Conservation (phyloP, 1,140 invertebrate species). For the Cyclina sinensis region DNA sequence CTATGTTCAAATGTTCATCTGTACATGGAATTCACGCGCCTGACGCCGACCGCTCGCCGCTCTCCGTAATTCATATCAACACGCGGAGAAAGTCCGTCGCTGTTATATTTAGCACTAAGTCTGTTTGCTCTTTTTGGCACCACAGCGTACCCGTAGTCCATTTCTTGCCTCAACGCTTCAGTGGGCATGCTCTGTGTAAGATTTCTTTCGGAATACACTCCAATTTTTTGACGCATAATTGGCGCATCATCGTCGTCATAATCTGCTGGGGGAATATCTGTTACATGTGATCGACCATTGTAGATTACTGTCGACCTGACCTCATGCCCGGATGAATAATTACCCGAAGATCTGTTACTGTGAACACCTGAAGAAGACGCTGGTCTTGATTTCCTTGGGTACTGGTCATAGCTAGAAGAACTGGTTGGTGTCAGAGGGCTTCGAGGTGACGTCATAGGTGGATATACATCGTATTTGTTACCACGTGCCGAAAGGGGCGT, state of each 20-base stretch:
- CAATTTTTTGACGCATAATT: constrained; percentile 59
- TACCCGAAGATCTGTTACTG: constrained; percentile 70
- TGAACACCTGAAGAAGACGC: constrained; percentile 70
- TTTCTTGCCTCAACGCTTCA: constrained; percentile 62
- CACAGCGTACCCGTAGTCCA: constrained; percentile 67
- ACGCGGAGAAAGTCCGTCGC: neutral
- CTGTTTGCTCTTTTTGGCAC: constrained; percentile 54
- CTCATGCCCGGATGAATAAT: constrained; percentile 54
- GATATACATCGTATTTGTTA: constrained; percentile 69
- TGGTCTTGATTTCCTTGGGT: constrained; percentile 51
- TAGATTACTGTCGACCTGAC: constrained; percentile 53
- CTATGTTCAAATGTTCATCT: constrained; percentile 49
- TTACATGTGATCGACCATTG: constrained; percentile 16
- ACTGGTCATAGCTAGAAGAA: constrained; percentile 39
- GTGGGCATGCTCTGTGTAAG: constrained; percentile 72
- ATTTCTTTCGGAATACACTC: constrained; percentile 36
- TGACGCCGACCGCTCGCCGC: constrained; percentile 33
- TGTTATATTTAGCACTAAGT: constrained; percentile 13
- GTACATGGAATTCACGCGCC: constrained; percentile 73
- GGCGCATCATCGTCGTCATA: constrained; percentile 73
- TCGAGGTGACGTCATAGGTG: constrained; percentile 57
- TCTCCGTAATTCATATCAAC: neutral
- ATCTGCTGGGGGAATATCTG: constrained; percentile 74
- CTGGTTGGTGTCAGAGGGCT: neutral
- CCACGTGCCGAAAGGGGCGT: constrained; percentile 64